Base-by-base conservation (phyloP, 2,888 invertebrate genomes). In the Phlogophora meticulosa region DNA sequence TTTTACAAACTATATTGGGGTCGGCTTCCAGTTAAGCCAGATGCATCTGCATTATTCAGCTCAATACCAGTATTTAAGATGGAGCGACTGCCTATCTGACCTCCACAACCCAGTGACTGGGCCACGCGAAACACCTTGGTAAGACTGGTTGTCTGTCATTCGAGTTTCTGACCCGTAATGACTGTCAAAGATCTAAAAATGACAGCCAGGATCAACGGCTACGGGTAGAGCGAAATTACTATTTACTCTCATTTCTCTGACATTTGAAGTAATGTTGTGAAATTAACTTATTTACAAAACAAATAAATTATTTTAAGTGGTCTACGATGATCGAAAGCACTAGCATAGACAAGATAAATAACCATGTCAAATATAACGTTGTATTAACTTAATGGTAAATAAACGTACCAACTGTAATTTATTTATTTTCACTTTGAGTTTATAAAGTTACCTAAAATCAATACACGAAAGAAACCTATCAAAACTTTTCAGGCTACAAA, bases 311-410 rank as follows among this genome's bases (percentile, higher is more conserved):
- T 17, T 59, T 15, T 3, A 38, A 49, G 36, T 67, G 40, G 11
- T 28, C 20, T 36, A 17, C 1, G 55, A 45, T 42, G 11, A 58
- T 49, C 9, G 69, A 59, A 42, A 9, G 1, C 45, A 51, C 15
- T 59, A 38, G 11, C 32, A 59, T 17, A 36, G 42, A 66, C 13
- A 48, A 48, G 20, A 34, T 48, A n/a, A 10, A 40, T 57, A 66
- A 68, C 42, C 13, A 34, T 10, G 1, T 15, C 2, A 9, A 46
- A 10, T 48, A 40, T 38, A 10, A 28, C 20, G 20, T 22, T 49
- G 10, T 36, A 59, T 59, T 67, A 68, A 28, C 28, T 42, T 68
- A 68, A 11, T 49, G 34, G 5, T 28, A 28, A 68, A 42, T n/a
- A 28, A 48, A 42, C 2, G n/a, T 10, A 3, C 1, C 2, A 4